Conservation (phyloP, 2,113 vertebrate genomes). For the Saccopteryx bilineata region DNA sequence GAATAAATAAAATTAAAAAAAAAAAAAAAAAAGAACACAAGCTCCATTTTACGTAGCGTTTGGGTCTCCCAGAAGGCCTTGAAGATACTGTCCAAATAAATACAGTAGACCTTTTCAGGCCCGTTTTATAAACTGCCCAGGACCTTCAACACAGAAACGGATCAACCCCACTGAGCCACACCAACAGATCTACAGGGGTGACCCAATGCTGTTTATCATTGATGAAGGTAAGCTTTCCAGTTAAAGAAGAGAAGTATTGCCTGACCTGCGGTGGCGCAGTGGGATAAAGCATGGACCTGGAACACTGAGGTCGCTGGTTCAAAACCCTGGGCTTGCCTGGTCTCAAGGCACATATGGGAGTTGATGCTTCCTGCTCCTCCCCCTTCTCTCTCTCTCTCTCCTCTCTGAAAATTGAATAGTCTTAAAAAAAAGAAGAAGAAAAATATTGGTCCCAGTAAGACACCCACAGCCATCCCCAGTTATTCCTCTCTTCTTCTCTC, state of each 20-base stretch:
- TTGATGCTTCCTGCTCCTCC: too few species aligned
- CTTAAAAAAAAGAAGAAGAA: too few species aligned
- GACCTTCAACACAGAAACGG: not conserved
- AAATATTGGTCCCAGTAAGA: not conserved
- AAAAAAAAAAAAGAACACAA: not conserved
- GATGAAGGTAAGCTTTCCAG: not conserved
- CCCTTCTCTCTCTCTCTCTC: too few species aligned
- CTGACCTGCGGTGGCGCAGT: too few species aligned
- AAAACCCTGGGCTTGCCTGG: too few species aligned
- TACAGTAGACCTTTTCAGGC: not conserved
- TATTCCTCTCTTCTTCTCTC: not conserved
- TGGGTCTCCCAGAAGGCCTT: not conserved
- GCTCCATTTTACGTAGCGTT: not conserved
- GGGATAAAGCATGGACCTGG: too few species aligned
- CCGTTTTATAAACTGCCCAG: too few species aligned
- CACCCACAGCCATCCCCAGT: accelerated
- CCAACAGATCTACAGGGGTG: not conserved
- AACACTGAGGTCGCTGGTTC: too few species aligned
- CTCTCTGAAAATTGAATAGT: too few species aligned
- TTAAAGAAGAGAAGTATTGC: not conserved
- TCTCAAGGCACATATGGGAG: too few species aligned
- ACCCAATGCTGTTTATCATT: not conserved
- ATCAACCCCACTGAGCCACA: not conserved
- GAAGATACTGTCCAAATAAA: not conserved
- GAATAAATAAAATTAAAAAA: too few species aligned